phyloP scores from a whole-genome alignment of 2,113 vertebrate species.

The Kobus ellipsiprymnus region DNA sequence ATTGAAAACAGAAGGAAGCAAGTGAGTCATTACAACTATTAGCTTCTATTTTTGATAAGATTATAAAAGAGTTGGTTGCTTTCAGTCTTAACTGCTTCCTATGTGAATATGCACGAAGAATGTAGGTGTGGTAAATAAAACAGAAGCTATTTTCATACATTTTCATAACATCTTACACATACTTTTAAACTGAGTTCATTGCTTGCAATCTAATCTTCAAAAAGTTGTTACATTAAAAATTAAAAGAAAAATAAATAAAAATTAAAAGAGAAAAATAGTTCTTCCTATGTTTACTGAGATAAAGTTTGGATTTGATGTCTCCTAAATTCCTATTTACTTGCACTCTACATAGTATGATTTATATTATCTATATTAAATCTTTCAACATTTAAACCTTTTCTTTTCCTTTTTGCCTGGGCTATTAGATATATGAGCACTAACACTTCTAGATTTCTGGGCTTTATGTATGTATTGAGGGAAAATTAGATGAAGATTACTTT shows the following conservation, averaged over 20 bases:
- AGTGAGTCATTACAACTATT: slow-evolving; percentile 65
- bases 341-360: neutral
- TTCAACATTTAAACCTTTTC: neutral
- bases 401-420: neutral
- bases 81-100: slow-evolving; percentile 70
- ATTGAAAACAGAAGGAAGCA: slow-evolving; percentile 67
- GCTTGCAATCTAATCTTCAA: neutral
- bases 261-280: neutral
- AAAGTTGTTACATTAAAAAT: neutral
- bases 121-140: slow-evolving; percentile 73
- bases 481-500: neutral
- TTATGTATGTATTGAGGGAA: neutral
- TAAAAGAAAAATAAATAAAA: neutral
- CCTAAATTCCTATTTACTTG: neutral
- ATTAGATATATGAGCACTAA: neutral
- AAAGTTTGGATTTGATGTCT: neutral
- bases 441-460: neutral
- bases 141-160: slow-evolving; percentile 60
- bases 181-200: slow-evolving; percentile 7
- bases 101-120: slow-evolving; percentile 65
- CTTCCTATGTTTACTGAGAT: slow-evolving; percentile 11
- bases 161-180: slow-evolving; percentile 22
- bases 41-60: slow-evolving; percentile 65
- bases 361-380: neutral
- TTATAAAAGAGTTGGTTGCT: slow-evolving; percentile 67